These are phyloP conservation scores for Menura novaehollandiae DNA, from an alignment of 2,113 vertebrate genomes.

Conservation along the genomic window DNA sequence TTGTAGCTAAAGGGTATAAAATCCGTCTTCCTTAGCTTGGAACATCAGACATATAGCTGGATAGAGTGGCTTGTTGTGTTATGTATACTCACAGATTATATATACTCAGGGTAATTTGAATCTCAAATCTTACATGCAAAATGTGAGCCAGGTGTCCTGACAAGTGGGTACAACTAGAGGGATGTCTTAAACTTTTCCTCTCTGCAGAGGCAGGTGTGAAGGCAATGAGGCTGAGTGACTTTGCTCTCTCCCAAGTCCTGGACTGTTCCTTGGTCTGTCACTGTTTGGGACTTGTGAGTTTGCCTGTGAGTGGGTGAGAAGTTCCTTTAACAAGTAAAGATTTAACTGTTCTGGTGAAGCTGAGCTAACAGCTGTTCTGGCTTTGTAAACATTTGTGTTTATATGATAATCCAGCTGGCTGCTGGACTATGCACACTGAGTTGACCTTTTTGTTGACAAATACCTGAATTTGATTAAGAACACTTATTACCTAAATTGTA, in stretches of 20 bases:
- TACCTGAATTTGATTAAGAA: background rate
- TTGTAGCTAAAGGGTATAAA: background rate
- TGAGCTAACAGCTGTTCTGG: background rate
- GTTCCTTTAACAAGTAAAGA: background rate
- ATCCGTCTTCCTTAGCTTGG: rapidly evolving
- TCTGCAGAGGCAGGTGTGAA: background rate
- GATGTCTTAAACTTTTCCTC: background rate
- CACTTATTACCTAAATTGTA: background rate
- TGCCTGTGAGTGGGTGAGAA: background rate
- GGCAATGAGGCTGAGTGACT: background rate
- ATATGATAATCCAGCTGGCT: background rate
- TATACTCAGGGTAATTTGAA: background rate
- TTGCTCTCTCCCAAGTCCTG: background rate
- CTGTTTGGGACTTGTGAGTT: background rate
- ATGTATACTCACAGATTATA: background rate
- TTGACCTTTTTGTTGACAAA: background rate
- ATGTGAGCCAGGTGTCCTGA: background rate
- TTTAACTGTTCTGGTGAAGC: background rate
- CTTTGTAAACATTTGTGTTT: background rate
- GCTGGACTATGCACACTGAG: background rate
- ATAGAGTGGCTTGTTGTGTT: background rate
- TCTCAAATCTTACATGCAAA: background rate
- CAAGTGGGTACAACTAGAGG: background rate
- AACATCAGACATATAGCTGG: background rate
- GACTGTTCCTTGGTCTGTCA: background rate